Percentiles rank a stretch among this genome's conserved stretches.
phyloP scores from a whole-genome alignment of 2,797 vertebrate genomes.

The Staurois parvus region DNA sequence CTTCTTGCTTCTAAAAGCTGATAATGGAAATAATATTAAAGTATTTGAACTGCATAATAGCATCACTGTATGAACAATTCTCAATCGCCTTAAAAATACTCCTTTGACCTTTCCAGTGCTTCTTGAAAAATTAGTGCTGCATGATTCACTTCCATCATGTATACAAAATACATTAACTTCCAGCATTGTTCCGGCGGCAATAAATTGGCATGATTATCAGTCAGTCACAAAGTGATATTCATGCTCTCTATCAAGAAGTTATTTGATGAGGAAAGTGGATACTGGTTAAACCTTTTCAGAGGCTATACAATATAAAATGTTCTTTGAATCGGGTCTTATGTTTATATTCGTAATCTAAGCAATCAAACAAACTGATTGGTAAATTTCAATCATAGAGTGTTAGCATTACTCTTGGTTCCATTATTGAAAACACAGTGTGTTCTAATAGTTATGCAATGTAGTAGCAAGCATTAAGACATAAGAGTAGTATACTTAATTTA shows the following conservation, averaged over 20 bases:
- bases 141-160: constrained; percentile 5
- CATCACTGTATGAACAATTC: not conserved
- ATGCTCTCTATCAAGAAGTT: not conserved
- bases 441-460: too few relatives aligned
- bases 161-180: constrained; percentile 6
- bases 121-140: constrained; percentile 7
- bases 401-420: too few relatives aligned
- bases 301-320: too few relatives aligned
- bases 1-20: not conserved
- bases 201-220: not conserved
- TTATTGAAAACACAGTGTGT: too few relatives aligned
- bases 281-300: not conserved
- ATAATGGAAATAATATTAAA: not conserved
- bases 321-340: too few relatives aligned
- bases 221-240: not conserved
- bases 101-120: not conserved
- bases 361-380: too few relatives aligned
- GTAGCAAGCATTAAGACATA: too few relatives aligned
- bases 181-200: not conserved
- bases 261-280: not conserved
- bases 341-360: too few relatives aligned
- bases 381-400: too few relatives aligned
- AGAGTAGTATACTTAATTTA: too few relatives aligned
- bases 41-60: not conserved
- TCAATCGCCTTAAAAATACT: not conserved